Base-by-base conservation (phyloP, 2,888 invertebrate species). In the Drosophila ochracea region DNA sequence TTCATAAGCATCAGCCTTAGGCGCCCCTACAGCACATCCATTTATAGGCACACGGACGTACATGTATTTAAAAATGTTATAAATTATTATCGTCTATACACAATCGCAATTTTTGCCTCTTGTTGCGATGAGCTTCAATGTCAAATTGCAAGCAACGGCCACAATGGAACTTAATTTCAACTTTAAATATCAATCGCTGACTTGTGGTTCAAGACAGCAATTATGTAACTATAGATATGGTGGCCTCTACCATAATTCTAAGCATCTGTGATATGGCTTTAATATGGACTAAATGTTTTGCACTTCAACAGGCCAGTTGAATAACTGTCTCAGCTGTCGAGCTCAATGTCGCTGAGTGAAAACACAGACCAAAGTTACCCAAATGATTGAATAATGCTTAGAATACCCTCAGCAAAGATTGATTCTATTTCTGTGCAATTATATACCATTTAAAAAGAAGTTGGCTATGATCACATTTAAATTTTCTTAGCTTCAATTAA, bases 71-170 rank as follows among this genome's bases (percentile, higher is more conserved):
- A 30, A 71, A 43, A 52, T 55, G 52, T 47, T 61, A 54, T 66
- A 62, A 65, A 62, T 53, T 61, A 52, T 65, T 33, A 37, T 65
- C 43, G 35, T 33, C 65, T 52, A 16, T 66, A 28, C 30, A 55
- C 61, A 59, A 71, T 60, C 50, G 53, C 59, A 71, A 60, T 50
- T 54, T 21, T 50, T 35, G 62, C 39, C 39, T 30, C 33, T 60
- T 69, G 49, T 71, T 35, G 59, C 79, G 78, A 80, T 69, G 82
- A 69, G 84, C 72, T 78, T 84, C 81, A 82, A 84, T 82, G 81
- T 84, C 81, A 78, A 82, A 68, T 64, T 63, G 67, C 74, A 66
- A 66, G 68, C 59, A 55, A 9, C 65, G 50, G 33, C 65, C 49
- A 71, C 65, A 76, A 76, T 54, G 59, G 58, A 49, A 70, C 52